Percentiles rank a stretch among this genome's conserved stretches.
These are phyloP conservation scores for Euborellia annulipes DNA, from an alignment of 1,140 invertebrate genomes.

Conservation along the genomic window DNA sequence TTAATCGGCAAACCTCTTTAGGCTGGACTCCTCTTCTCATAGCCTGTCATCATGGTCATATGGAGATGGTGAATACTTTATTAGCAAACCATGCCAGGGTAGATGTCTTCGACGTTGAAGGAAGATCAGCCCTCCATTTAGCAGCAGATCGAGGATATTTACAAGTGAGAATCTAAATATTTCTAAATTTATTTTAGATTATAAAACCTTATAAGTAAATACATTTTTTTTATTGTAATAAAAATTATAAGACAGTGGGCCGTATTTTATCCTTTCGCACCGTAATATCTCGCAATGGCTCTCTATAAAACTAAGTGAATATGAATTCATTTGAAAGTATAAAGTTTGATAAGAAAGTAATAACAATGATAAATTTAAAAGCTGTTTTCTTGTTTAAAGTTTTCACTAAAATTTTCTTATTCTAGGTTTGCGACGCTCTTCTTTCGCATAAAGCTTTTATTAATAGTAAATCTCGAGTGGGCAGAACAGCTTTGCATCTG, in stretches of 20 bases:
- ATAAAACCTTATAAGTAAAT: no score
- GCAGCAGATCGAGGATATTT: slow-evolving; percentile 87
- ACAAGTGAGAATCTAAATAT: slow-evolving; percentile 42
- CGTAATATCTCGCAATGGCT: no score
- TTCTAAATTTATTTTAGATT: no score
- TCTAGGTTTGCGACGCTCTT: slow-evolving; percentile 88
- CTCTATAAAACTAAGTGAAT: no score
- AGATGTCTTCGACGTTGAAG: slow-evolving; percentile 95
- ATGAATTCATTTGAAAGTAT: no score
- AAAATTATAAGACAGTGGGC: no score
- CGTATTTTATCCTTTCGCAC: no score
- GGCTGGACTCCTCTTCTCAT: slow-evolving; percentile 95
- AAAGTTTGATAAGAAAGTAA: background rate
- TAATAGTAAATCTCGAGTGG: slow-evolving; percentile 81
- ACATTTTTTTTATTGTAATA: no score
- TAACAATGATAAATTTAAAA: no score
- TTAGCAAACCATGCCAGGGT: slow-evolving; percentile 86
- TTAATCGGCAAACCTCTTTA: slow-evolving; percentile 79
- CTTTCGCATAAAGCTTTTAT: slow-evolving; percentile 95
- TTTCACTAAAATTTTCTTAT: no score
- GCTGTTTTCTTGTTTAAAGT: no score
- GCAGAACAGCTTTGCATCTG: slow-evolving; percentile 66
- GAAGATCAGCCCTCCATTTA: slow-evolving; percentile 85
- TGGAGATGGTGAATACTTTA: slow-evolving; percentile 72
- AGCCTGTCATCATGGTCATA: slow-evolving; percentile 60